These are phyloP conservation scores for Siphamia tubifer DNA, from an alignment of 2,113 vertebrate species.

Conservation along the genomic window DNA sequence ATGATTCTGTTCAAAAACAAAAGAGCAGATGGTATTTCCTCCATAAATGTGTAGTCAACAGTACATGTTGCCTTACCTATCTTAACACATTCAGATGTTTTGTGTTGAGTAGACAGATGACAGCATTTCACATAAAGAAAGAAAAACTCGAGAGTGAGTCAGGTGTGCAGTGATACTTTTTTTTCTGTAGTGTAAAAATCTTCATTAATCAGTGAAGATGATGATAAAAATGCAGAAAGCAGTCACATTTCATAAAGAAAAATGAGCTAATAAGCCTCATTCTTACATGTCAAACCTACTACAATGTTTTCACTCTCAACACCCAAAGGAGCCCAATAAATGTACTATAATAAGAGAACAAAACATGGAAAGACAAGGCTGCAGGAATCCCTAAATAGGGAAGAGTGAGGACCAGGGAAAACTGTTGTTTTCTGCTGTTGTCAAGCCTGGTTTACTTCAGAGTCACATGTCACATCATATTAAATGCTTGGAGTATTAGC, in stretches of 20 bases:
- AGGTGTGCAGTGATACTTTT: neutral
- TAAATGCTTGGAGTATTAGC: no score
- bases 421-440: neutral
- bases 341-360: constrained; percentile 50
- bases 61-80: neutral
- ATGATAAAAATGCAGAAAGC: constrained; percentile 36
- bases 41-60: neutral
- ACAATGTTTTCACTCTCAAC: constrained; percentile 46
- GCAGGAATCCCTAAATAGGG: neutral
- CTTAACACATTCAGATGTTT: no score
- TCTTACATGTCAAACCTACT: constrained; percentile 56
- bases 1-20: neutral
- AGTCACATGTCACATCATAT: no score
- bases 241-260: constrained; percentile 33
- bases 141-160: neutral
- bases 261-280: constrained; percentile 46
- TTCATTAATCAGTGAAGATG: neutral
- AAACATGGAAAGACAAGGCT: constrained; percentile 8
- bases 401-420: neutral
- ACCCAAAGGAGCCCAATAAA: constrained; percentile 49
- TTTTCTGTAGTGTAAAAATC: neutral
- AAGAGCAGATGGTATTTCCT: neutral
- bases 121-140: neutral
- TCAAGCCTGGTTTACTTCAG: no score
- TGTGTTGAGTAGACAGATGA: constrained; percentile 2